Evolutionary conservation across 2,888 invertebrate genomes (phyloP).

Genomic region (Drosophila mimetica): DNA sequence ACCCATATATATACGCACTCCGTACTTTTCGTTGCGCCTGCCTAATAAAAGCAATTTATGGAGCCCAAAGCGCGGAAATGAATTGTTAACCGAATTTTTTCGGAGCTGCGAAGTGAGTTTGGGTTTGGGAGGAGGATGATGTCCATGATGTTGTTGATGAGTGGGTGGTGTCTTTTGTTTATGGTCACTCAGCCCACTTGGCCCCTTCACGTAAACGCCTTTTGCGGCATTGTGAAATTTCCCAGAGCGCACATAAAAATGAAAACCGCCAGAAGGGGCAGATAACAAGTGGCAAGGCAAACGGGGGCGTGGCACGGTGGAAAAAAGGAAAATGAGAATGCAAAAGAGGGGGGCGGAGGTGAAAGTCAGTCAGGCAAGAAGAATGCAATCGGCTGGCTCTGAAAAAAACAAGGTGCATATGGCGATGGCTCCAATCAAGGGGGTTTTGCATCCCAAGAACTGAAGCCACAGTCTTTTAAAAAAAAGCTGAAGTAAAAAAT

Average conservation of each 20-base stretch:
- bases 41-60: slow-evolving; percentile 80
- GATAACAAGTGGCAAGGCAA: slow-evolving; percentile 29
- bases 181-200: slow-evolving; percentile 52
- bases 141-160: slow-evolving; percentile 45
- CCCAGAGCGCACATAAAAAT: slow-evolving; percentile 75
- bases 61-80: slow-evolving; percentile 79
- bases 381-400: slow-evolving; percentile 32
- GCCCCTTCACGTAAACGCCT: slow-evolving; percentile 44
- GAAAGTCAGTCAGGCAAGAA: slow-evolving; percentile 17
- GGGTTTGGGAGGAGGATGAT: slow-evolving; percentile 3
- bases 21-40: slow-evolving; percentile 52
- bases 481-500: not conserved
- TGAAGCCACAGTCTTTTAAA: slow-evolving; percentile 6
- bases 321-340: slow-evolving; percentile 5
- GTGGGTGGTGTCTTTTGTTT: slow-evolving; percentile 71
- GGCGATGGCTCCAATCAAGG: slow-evolving; percentile 17
- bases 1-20: slow-evolving; percentile 53
- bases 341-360: slow-evolving; percentile 3
- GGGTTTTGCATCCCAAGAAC: not conserved
- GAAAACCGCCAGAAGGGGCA: slow-evolving; percentile 50
- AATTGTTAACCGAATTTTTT: slow-evolving; percentile 69
- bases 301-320: not conserved
- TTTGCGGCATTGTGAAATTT: slow-evolving; percentile 73
- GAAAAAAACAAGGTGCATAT: slow-evolving; percentile 15
- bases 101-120: not conserved